Evolutionary conservation across 2,113 vertebrate genomes (phyloP), one percentile per base, ranked within the genome.

Genomic region (human): DNA sequence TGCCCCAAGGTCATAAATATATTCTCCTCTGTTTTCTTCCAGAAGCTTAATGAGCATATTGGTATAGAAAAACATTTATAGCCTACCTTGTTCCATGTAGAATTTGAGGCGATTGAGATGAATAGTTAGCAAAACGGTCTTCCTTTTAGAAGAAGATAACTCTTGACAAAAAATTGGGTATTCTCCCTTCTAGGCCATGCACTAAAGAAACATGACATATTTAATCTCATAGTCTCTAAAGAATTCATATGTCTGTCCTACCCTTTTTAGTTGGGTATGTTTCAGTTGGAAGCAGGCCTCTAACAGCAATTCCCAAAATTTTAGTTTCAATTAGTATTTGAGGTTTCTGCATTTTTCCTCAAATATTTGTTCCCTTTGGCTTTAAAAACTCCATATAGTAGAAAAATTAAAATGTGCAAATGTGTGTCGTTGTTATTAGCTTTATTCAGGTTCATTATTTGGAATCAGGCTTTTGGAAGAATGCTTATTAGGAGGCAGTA

Each of bases 251-350:
- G 16, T 76, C 8, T 80, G 32, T 95, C 76, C 80, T 95, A 16
- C 78, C 75, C 75, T 97, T 97, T 96, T 88, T 40, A 75, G 17
- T 83, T 95, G 61, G 30, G 55, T 90, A 93, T 72, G 59, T 92
- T 91, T 97, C n/a, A 84, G 2, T 95, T 96, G 70, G 75, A 97
- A 95, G 14, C 75, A 94, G 45, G 22, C 68, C 68, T 97, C 48
- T 87, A n/a, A 68, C 14, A 91, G 73, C 32, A 81, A 55, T 93
- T 95, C 22, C 78, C 66, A 97, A 92, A 92, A 72, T 81, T 95
- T 97, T 95, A 94, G 45, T 25, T 95, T 97, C 59, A 85, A 23
- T 93, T 92, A 94, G 72, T 96, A 90, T 81, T 96, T 93, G 75
- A 89, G 11, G 22, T 94, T 97, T 96, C 87, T 73, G 38, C 9